Evolutionary conservation across 2,113 vertebrate genomes (phyloP).

Genomic region (Romanogobio albipinnatus): DNA sequence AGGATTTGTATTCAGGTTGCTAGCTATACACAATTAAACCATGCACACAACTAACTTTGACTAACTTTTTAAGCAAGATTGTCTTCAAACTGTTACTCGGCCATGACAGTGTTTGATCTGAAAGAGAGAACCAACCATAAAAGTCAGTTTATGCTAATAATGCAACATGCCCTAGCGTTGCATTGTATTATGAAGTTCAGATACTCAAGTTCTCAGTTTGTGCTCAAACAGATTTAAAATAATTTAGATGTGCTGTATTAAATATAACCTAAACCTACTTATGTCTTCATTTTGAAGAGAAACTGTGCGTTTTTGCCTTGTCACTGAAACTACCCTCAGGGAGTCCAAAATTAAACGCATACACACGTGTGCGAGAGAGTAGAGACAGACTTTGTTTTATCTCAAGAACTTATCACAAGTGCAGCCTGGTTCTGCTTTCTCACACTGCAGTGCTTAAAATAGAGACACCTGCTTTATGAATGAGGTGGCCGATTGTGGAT

Average conservation of each 20-base stretch:
- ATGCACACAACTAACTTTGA: background rate
- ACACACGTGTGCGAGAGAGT: background rate
- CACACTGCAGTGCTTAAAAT: slow-evolving; percentile 39
- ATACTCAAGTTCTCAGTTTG: background rate
- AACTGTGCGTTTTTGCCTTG: background rate
- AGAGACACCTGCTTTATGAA: slow-evolving; percentile 17
- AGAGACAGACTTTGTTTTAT: slow-evolving; percentile 24
- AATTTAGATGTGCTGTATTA: background rate
- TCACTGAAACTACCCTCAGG: background rate
- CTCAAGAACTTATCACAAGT: slow-evolving; percentile 35
- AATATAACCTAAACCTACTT: slow-evolving; percentile 13
- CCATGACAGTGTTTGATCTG: background rate
- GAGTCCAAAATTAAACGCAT: slow-evolving; percentile 22
- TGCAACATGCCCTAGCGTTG: background rate
- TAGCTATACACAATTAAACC: background rate
- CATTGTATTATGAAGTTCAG: background rate
- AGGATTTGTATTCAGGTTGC: background rate
- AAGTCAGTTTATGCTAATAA: background rate
- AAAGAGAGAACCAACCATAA: background rate
- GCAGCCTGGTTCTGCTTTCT: slow-evolving; percentile 8
- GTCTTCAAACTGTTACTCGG: background rate
- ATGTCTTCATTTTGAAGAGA: slow-evolving; percentile 20
- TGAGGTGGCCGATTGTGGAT: background rate
- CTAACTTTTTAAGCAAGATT: background rate
- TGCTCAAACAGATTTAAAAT: slow-evolving; percentile 15